These are phyloP conservation scores for Buceros bicornis DNA, from an alignment of 2,797 vertebrate species.

Conservation along the genomic window DNA sequence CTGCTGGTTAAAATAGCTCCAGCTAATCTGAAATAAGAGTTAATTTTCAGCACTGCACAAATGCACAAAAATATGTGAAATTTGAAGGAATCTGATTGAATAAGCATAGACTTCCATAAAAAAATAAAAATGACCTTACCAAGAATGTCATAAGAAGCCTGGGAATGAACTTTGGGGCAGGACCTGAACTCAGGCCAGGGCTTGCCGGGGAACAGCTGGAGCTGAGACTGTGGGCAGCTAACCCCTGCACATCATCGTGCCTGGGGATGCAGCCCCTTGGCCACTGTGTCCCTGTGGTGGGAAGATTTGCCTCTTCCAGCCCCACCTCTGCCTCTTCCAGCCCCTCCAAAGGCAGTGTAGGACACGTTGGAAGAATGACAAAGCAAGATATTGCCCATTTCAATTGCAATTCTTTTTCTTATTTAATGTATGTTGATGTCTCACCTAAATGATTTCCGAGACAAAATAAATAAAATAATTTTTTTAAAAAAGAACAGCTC, in stretches of 20 bases:
- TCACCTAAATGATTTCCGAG: not conserved
- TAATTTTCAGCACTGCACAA: not conserved
- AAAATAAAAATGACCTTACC: not conserved
- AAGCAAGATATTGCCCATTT: not conserved
- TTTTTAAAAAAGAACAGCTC: not conserved
- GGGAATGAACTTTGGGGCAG: not conserved
- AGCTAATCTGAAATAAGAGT: not conserved
- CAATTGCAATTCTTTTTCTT: not conserved
- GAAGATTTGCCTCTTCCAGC: too few species aligned
- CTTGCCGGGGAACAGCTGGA: not conserved
- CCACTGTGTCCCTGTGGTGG: not conserved
- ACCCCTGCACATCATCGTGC: fast-evolving
- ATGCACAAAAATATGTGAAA: slow-evolving; percentile 16
- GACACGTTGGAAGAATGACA: not conserved
- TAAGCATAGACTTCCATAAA: not conserved
- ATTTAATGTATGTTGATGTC: not conserved
- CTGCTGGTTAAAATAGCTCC: not conserved
- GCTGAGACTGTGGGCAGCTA: not conserved
- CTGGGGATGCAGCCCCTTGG: not conserved
- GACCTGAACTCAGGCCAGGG: not conserved
- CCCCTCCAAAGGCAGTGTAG: not conserved
- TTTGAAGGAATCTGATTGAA: slow-evolving; percentile 31
- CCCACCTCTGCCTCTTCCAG: not conserved
- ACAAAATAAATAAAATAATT: not conserved
- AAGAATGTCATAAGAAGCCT: not conserved